Conservation (phyloP, 2,888 invertebrate genomes). For the Molorchus minor region DNA sequence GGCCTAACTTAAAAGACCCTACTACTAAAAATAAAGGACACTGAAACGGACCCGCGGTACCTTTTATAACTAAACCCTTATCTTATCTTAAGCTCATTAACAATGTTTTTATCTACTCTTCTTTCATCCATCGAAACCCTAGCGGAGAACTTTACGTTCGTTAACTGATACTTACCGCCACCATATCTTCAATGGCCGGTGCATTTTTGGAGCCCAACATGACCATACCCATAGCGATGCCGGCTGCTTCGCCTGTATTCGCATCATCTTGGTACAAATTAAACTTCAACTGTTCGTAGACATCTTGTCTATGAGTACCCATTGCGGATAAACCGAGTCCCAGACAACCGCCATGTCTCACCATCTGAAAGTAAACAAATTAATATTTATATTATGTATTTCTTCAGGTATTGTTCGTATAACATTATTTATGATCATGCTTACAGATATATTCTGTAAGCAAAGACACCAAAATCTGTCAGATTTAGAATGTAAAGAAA, state of each 20-base stretch:
- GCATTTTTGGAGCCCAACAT: slow-evolving; percentile 96
- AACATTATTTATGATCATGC: too few species aligned
- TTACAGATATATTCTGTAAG: too few species aligned
- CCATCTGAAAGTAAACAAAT: slow-evolving; percentile 77
- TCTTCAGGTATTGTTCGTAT: too few species aligned
- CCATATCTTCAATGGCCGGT: slow-evolving; percentile 93
- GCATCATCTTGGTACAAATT: slow-evolving; percentile 99
- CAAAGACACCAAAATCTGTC: too few species aligned
- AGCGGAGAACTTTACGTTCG: not conserved
- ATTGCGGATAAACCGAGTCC: slow-evolving; percentile 97
- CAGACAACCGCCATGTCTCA: slow-evolving; percentile 96
- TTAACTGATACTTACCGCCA: slow-evolving; percentile 70
- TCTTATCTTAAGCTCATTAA: too few species aligned
- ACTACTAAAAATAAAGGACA: too few species aligned
- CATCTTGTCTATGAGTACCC: slow-evolving; percentile 95
- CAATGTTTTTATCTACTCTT: too few species aligned
- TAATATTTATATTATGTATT: too few species aligned
- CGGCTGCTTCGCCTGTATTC: slow-evolving; percentile 98
- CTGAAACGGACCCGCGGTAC: too few species aligned
- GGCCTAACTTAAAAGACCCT: too few species aligned
- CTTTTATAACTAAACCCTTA: too few species aligned
- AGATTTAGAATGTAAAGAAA: too few species aligned
- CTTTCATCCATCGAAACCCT: not conserved
- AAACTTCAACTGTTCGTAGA: slow-evolving; percentile 96
- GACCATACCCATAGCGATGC: slow-evolving; percentile 98